Evolutionary conservation across 2,888 invertebrate species (phyloP).

Genomic region (Macrophya annulata): DNA sequence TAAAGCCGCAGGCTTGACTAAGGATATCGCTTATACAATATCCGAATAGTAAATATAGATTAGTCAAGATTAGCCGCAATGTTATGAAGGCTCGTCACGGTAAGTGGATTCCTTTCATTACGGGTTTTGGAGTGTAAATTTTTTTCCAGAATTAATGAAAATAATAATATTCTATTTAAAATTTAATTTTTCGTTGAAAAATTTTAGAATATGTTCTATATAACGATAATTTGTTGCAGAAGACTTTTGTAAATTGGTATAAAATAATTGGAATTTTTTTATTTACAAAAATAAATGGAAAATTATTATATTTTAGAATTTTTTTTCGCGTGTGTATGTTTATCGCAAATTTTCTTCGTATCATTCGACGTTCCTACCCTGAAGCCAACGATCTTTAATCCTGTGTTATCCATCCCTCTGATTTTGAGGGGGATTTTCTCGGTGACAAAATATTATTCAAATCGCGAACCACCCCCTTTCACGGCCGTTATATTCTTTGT

Average conservation of each 20-base stretch:
- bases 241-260: too few species aligned
- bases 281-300: background rate
- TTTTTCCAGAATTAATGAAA: background rate
- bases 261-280: background rate
- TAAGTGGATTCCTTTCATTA: background rate
- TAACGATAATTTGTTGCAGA: too few species aligned
- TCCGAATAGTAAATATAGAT: background rate
- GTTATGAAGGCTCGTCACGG: background rate
- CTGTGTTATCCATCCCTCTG: constrained; percentile 47
- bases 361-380: background rate
- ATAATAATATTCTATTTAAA: too few species aligned
- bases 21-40: background rate
- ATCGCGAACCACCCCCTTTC: constrained; percentile 20
- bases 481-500: constrained; percentile 22
- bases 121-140: background rate
- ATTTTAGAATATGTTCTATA: too few species aligned
- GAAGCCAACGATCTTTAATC: constrained; percentile 40
- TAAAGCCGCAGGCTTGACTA: background rate
- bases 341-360: background rate
- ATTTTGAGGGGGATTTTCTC: constrained; percentile 22
- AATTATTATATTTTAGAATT: background rate
- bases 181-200: too few species aligned
- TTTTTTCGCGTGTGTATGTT: background rate
- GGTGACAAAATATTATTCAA: constrained; percentile 51
- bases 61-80: background rate